A percentile compares a stretch with the other conserved stretches of the same genome.
Conservation (phyloP, 2,797 vertebrate genomes). For the Allochrocebus solatus region DNA sequence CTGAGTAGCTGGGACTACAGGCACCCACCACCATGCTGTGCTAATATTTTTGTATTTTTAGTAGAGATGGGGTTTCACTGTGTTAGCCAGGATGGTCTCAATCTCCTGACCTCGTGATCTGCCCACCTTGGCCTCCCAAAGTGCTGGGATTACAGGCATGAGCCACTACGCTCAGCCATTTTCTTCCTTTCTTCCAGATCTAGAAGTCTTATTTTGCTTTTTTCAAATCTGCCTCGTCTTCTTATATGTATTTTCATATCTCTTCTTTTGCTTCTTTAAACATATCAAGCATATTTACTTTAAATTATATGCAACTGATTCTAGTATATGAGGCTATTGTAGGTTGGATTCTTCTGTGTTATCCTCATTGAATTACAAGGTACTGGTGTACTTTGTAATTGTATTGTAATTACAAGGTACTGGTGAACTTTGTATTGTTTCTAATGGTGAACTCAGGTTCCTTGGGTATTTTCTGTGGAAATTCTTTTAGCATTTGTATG, state of each 20-base stretch:
- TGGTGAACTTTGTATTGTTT: neutral
- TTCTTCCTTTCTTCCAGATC: neutral
- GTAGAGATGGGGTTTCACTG: too few relatives aligned
- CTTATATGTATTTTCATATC: neutral
- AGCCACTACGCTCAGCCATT: neutral
- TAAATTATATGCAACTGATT: neutral
- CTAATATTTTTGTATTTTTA: too few relatives aligned
- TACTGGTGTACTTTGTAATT: neutral
- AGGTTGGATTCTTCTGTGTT: neutral
- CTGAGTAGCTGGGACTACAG: too few relatives aligned
- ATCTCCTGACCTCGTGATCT: too few relatives aligned
- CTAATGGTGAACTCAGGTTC: neutral
- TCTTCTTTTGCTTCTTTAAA: neutral
- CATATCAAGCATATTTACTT: neutral
- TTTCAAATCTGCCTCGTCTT: neutral
- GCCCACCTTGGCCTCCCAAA: too few relatives aligned
- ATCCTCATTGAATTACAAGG: neutral
- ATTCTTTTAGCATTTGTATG: neutral
- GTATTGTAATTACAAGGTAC: neutral
- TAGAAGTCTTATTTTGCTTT: neutral
- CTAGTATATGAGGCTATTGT: neutral
- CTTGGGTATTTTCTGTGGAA: neutral
- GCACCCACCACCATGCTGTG: too few relatives aligned
- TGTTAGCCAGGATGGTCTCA: too few relatives aligned
- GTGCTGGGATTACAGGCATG: too few relatives aligned